These are phyloP conservation scores for Coracias cyanogaster DNA, from an alignment of 2,797 vertebrate species.

Conservation along the genomic window DNA sequence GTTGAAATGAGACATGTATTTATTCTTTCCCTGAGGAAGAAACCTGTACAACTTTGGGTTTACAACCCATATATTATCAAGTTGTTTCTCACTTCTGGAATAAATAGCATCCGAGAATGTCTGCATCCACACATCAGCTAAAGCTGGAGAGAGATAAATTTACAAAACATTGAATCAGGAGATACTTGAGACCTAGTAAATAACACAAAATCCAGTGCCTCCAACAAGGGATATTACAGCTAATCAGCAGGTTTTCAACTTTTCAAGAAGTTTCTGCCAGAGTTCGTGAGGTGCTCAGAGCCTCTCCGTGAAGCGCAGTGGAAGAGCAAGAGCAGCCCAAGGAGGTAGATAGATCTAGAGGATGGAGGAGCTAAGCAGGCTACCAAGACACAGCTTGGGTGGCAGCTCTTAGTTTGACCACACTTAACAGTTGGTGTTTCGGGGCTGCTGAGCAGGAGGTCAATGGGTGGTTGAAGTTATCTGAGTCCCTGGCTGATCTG, in stretches of 20 bases:
- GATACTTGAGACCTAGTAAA: constrained; percentile 71
- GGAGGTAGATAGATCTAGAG: neutral
- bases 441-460: accelerated
- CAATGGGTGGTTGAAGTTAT: neutral
- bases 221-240: constrained; percentile 43
- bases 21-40: constrained; percentile 74
- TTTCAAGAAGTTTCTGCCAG: constrained; percentile 34
- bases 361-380: neutral
- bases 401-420: neutral
- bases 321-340: neutral
- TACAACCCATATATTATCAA: constrained; percentile 83
- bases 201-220: constrained; percentile 40
- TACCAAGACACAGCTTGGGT: neutral
- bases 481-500: neutral
- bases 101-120: constrained; percentile 72
- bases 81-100: constrained; percentile 77
- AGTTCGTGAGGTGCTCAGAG: constrained; percentile 13
- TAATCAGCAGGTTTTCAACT: constrained; percentile 66
- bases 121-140: constrained; percentile 75
- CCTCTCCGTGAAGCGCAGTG: neutral
- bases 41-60: constrained; percentile 76
- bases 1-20: constrained; percentile 61
- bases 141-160: constrained; percentile 77
- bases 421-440: neutral
- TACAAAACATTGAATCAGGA: constrained; percentile 81